phyloP scores from a whole-genome alignment of 2,113 vertebrate genomes.

The Stercorarius parasiticus region DNA sequence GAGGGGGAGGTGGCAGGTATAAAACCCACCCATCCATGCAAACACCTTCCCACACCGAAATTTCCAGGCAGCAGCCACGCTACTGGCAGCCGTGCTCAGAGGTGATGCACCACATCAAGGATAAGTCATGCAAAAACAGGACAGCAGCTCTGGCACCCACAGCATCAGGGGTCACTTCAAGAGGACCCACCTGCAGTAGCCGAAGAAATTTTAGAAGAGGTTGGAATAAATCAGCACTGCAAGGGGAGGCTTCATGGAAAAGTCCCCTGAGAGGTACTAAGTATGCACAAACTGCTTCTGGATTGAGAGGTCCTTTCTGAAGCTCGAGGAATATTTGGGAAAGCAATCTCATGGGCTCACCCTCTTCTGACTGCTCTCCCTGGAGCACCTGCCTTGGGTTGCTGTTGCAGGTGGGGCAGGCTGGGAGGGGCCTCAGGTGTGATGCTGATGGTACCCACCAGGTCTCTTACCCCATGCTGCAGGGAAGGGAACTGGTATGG shows the following conservation, averaged over 20 bases:
- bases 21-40: not conserved
- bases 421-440: not conserved
- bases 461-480: not conserved
- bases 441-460: not conserved
- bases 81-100: not conserved
- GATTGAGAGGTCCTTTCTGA: not conserved
- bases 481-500: no score
- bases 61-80: not conserved
- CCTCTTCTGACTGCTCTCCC: not conserved
- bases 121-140: not conserved
- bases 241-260: not conserved
- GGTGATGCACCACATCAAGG: not conserved
- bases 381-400: not conserved
- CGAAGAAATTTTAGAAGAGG: not conserved
- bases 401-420: no score
- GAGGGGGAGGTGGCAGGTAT: not conserved
- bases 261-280: not conserved
- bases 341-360: not conserved
- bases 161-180: not conserved
- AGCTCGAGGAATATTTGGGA: not conserved
- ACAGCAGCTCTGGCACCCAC: not conserved
- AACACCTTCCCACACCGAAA: not conserved
- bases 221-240: not conserved
- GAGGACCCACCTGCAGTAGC: not conserved
- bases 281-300: not conserved